These are phyloP conservation scores for Synanthedon vespiformis DNA, from an alignment of 2,888 invertebrate species.

Conservation along the genomic window DNA sequence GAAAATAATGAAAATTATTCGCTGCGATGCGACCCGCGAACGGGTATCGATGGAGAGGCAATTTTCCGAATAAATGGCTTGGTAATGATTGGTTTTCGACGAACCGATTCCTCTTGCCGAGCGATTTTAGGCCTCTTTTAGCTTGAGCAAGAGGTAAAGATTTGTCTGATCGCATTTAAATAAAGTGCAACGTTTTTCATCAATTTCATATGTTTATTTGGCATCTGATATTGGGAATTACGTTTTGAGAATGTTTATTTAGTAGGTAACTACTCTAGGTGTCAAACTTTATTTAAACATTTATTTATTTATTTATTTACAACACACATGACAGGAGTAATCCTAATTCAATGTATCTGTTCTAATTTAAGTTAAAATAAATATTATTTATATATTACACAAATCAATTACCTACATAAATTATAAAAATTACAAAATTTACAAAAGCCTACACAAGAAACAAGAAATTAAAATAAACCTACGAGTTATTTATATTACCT, in stretches of 20 bases:
- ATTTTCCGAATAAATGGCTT: constrained; percentile 46
- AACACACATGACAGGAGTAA: too few relatives aligned
- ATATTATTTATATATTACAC: too few relatives aligned
- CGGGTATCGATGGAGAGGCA: constrained; percentile 47
- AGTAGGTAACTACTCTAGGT: neutral
- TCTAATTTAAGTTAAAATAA: too few relatives aligned
- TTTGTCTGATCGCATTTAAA: neutral
- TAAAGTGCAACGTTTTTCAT: neutral
- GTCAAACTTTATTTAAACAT: too few relatives aligned
- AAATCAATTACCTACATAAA: too few relatives aligned
- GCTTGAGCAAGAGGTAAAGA: neutral
- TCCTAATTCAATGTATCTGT: too few relatives aligned
- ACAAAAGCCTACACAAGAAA: too few relatives aligned
- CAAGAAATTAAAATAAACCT: too few relatives aligned
- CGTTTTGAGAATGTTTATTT: neutral
- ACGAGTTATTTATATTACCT: too few relatives aligned
- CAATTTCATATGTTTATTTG: neutral
- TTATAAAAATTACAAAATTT: too few relatives aligned
- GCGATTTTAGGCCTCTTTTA: neutral
- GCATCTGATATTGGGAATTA: neutral
- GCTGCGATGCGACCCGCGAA: constrained; percentile 33
- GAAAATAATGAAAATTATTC: constrained; percentile 47
- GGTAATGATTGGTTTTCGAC: constrained; percentile 18
- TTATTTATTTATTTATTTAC: too few relatives aligned
- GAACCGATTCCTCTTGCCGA: neutral